Base-by-base conservation (phyloP, 2,888 invertebrate species). In the Corbicula japonica region DNA sequence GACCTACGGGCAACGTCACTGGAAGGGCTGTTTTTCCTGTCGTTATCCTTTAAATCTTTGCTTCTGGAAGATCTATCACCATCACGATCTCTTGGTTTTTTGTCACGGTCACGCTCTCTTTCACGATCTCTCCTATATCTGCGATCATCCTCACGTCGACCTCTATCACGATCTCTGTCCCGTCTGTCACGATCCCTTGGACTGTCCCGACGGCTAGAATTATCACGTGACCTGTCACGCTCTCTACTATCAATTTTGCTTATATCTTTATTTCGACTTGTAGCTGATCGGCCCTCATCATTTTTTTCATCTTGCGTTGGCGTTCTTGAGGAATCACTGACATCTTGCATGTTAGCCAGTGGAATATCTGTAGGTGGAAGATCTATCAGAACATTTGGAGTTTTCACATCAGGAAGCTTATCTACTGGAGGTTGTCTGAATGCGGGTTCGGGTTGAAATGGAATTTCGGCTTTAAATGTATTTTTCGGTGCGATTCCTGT, bases 21-120 rank as follows among this genome's bases (percentile, higher is more conserved):
- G 8, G 68, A 56, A n/a, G 81, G 77, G 52, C 81, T 81, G 44
- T 54, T 76, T 58, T 74, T 83, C 8, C 75, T 73, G 50, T 83
- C 84, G 18, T 54, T 21, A 44, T 84, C 85, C 26, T 72, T 65
- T 12, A 35, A 52, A 35, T 85, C 86, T 63, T 73, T 72, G 30
- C 73, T 70, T 68, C 80, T 76, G 12, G 84, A 83, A 41, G 77
- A 74, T 12, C 68, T 65, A 26, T 77, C 76, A 56, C 32, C 44
- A 41, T 77, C 72, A 30, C 76, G 62, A 21, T 76, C 79, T 54
- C 83, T 69, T 44, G 78, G 58, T 35, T 76, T 74, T 76, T 78
- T 83, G 21, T 79, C 80, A 71, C 90, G 86, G 56, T 89, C 87
- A 52, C 91, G 87, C 6, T 76, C 80, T 15, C 68, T 28, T 46